Evolutionary conservation across 2,113 vertebrate genomes (phyloP).

Genomic region (Microtus oregoni): DNA sequence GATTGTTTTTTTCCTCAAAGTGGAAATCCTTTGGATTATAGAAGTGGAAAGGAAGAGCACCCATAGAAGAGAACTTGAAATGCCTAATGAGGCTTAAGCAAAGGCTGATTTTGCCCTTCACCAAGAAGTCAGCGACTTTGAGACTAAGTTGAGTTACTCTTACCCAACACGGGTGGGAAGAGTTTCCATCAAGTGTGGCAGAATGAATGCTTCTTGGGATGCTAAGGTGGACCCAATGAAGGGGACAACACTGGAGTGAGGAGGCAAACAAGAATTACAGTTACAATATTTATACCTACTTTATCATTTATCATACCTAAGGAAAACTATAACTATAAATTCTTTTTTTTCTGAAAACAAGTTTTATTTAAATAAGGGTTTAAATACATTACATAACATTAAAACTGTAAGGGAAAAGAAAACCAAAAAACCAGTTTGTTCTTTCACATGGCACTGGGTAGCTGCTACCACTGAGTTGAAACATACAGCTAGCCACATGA

Average conservation of each 20-base stretch:
- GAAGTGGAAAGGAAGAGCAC: neutral
- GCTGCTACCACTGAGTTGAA: too few species aligned
- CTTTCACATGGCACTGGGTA: too few species aligned
- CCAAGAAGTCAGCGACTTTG: neutral
- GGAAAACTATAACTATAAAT: too few species aligned
- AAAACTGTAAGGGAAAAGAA: too few species aligned
- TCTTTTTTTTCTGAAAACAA: too few species aligned
- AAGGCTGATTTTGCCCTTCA: neutral
- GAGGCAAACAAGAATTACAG: neutral
- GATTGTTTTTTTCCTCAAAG: neutral
- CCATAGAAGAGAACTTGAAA: neutral
- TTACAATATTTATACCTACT: too few species aligned
- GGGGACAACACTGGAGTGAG: neutral
- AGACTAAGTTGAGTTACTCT: neutral
- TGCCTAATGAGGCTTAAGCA: neutral
- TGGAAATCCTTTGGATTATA: neutral
- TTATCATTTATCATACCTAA: too few species aligned
- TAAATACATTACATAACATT: too few species aligned
- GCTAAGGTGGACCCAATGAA: neutral
- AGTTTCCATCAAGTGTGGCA: neutral
- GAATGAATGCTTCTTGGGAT: neutral
- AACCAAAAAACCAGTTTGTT: too few species aligned
- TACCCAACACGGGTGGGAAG: neutral
- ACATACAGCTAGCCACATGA: too few species aligned
- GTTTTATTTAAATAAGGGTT: too few species aligned